phyloP scores from a whole-genome alignment of 2,888 invertebrate genomes.

The Yponomeuta plumbellus region DNA sequence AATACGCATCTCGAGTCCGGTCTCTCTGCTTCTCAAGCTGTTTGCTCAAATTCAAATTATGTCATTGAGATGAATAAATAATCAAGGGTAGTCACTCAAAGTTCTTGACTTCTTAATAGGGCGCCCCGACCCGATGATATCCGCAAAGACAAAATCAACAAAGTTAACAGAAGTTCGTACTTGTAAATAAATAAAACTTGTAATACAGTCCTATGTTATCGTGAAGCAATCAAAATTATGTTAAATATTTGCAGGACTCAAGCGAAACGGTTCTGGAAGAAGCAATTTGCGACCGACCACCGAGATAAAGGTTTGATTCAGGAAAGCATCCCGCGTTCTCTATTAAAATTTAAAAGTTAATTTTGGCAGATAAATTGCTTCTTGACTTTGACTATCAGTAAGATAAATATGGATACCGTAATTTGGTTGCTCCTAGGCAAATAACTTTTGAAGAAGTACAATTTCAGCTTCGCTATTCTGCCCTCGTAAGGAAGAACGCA shows the following conservation, averaged over 20 bases:
- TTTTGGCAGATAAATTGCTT: conserved; percentile 69
- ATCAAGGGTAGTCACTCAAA: neutral
- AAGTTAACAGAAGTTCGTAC: neutral
- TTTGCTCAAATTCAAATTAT: neutral
- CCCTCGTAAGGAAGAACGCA: too few relatives aligned
- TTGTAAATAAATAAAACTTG: neutral
- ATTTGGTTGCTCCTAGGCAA: conserved; percentile 52
- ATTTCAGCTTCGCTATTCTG: conserved; percentile 12
- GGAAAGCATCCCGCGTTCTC: conserved; percentile 45
- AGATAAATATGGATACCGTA: conserved; percentile 57
- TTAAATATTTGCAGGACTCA: neutral
- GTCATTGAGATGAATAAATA: conserved; percentile 1
- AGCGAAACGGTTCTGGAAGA: conserved; percentile 45
- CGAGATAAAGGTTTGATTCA: conserved; percentile 57
- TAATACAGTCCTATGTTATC: neutral
- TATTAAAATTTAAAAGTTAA: conserved; percentile 73
- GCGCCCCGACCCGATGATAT: neutral
- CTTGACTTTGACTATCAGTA: conserved; percentile 61
- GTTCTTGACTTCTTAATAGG: neutral
- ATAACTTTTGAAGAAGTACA: conserved; percentile 42
- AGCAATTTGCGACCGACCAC: conserved; percentile 58
- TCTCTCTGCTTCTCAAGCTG: too few relatives aligned
- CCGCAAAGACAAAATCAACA: neutral
- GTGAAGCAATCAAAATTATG: neutral
- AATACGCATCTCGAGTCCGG: too few relatives aligned